Evolutionary conservation across 2,113 vertebrate species (phyloP).

Genomic region (Xiphias gladius): DNA sequence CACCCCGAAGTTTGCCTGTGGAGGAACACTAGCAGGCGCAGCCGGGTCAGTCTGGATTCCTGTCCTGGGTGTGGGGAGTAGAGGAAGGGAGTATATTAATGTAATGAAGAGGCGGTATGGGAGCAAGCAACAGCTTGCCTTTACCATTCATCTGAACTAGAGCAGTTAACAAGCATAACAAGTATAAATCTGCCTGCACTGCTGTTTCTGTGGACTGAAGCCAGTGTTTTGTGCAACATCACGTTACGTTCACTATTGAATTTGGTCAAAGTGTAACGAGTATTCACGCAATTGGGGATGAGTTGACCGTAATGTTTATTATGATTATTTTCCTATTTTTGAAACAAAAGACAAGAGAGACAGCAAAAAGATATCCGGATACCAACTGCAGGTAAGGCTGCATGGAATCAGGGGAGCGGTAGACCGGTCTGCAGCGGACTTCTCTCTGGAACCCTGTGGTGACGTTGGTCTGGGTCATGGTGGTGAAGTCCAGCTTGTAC

Average conservation of each 20-base stretch:
- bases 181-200: too few species aligned
- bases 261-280: too few species aligned
- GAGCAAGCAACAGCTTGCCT: too few species aligned
- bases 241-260: too few species aligned
- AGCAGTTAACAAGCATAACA: too few species aligned
- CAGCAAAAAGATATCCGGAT: not conserved
- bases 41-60: not conserved
- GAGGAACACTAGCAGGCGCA: not conserved
- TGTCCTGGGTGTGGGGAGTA: slow-evolving; percentile 49
- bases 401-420: slow-evolving; percentile 55
- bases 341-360: too few species aligned
- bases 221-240: too few species aligned
- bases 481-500: slow-evolving; percentile 70
- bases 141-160: too few species aligned
- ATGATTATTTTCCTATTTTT: too few species aligned
- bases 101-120: not conserved
- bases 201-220: too few species aligned
- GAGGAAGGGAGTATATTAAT: not conserved
- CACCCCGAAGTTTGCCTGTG: slow-evolving; percentile 50
- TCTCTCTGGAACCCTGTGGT: slow-evolving; percentile 37
- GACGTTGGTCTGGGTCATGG: slow-evolving; percentile 66
- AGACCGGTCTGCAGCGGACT: slow-evolving; percentile 61
- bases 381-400: slow-evolving; percentile 61
- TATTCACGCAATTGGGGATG: too few species aligned
- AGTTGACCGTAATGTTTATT: too few species aligned